Percentiles rank a stretch among this genome's conserved stretches.
Evolutionary conservation across 2,113 vertebrate species (phyloP).

Genomic region (Nothobranchius furzeri): DNA sequence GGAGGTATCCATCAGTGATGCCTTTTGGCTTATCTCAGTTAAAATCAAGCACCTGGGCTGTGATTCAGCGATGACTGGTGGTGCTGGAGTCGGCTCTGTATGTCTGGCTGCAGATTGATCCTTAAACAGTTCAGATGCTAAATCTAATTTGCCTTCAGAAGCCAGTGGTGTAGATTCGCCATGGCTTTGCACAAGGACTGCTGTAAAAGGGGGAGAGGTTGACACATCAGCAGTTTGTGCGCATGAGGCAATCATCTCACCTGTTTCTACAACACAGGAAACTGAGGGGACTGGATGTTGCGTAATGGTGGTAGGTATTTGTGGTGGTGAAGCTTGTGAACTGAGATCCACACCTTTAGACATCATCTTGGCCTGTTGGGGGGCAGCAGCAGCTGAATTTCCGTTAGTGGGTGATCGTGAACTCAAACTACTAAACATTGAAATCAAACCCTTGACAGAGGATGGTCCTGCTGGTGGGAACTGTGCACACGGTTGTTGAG

Average conservation of each 20-base stretch:
- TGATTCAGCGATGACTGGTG: conserved; percentile 11
- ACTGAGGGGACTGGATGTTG: background rate
- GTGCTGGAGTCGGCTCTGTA: background rate
- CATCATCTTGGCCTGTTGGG: background rate
- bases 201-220: background rate
- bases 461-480: conserved; percentile 27
- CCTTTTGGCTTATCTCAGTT: background rate
- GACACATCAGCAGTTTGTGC: background rate
- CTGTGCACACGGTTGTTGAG: conserved; percentile 8
- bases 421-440: conserved; percentile 51
- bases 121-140: conserved; percentile 14
- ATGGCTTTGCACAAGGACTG: conserved; percentile 1
- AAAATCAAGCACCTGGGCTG: background rate
- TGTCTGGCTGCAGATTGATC: background rate
- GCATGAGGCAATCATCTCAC: no score
- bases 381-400: conserved; percentile 6
- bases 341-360: conserved; percentile 9
- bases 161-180: conserved; percentile 9
- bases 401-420: conserved; percentile 15
- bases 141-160: background rate
- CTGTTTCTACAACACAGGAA: background rate
- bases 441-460: conserved; percentile 69
- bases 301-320: conserved; percentile 1
- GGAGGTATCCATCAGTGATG: conserved; percentile 1
- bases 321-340: background rate